Percentiles rank a stretch among this genome's conserved stretches.
These are phyloP conservation scores for Argyresthia goedartella DNA, from an alignment of 2,888 invertebrate genomes.

Conservation along the genomic window DNA sequence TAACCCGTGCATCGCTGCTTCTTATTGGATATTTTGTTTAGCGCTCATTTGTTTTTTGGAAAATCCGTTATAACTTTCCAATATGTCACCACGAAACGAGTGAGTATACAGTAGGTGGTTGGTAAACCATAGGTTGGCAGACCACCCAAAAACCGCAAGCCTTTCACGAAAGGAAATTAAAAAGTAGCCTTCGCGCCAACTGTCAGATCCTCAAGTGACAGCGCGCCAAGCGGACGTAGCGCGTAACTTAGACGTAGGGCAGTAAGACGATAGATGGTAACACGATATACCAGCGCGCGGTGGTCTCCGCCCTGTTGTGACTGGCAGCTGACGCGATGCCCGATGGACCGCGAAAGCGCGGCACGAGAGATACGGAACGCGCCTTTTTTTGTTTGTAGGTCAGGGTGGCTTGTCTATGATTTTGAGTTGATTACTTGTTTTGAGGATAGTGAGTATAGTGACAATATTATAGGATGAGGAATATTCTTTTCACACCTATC, in stretches of 20 bases:
- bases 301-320: conserved; percentile 54
- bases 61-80: too few species aligned
- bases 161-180: not conserved
- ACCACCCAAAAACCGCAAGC: conserved; percentile 3
- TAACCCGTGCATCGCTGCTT: too few species aligned
- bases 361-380: conserved; percentile 48
- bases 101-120: too few species aligned
- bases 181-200: conserved; percentile 37
- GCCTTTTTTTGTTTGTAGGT: conserved; percentile 13
- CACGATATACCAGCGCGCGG: conserved; percentile 49
- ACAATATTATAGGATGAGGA: too few species aligned
- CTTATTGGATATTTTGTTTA: too few species aligned
- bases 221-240: conserved; percentile 46
- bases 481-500: too few species aligned
- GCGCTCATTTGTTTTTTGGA: too few species aligned
- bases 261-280: conserved; percentile 66
- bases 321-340: conserved; percentile 66
- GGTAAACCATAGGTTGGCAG: not conserved
- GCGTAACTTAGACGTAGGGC: conserved; percentile 66
- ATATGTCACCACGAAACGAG: too few species aligned
- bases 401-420: conserved; percentile 25
- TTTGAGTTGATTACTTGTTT: conserved; percentile 21
- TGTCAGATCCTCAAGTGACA: conserved; percentile 52
- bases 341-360: conserved; percentile 68
- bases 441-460: too few species aligned